Evolutionary conservation across 2,888 invertebrate species (phyloP).

Genomic region (Rhogogaster chlorosoma): DNA sequence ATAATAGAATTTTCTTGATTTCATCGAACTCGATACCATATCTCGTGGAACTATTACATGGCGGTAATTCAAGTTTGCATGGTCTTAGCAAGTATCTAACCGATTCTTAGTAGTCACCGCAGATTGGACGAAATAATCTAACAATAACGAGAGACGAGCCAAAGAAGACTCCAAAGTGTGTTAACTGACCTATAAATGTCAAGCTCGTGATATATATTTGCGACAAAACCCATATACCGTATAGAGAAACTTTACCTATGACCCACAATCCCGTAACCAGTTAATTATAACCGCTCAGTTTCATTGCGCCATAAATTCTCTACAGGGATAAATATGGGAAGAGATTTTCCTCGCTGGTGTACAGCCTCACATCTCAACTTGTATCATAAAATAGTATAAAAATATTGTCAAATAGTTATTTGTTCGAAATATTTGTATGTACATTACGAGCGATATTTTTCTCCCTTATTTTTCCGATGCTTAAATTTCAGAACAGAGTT

Average conservation of each 20-base stretch:
- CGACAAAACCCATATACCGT: neutral
- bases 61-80: neutral
- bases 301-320: neutral
- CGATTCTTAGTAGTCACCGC: neutral
- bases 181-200: constrained; percentile 16
- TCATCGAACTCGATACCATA: neutral
- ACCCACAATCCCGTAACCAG: constrained; percentile 1
- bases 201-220: neutral
- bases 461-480: neutral
- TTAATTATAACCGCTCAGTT: constrained; percentile 34
- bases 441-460: neutral
- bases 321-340: neutral
- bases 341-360: neutral
- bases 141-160: neutral
- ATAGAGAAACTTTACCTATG: constrained; percentile 28
- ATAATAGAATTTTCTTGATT: neutral
- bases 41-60: neutral
- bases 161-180: neutral
- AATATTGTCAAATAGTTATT: neutral
- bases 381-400: neutral
- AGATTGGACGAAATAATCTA: neutral
- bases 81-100: neutral
- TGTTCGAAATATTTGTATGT: neutral
- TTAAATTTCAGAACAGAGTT: neutral
- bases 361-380: neutral